A percentile compares a stretch with the other conserved stretches of the same genome.
These are phyloP conservation scores for Anarrhichthys ocellatus DNA, from an alignment of 2,113 vertebrate species.

Conservation along the genomic window DNA sequence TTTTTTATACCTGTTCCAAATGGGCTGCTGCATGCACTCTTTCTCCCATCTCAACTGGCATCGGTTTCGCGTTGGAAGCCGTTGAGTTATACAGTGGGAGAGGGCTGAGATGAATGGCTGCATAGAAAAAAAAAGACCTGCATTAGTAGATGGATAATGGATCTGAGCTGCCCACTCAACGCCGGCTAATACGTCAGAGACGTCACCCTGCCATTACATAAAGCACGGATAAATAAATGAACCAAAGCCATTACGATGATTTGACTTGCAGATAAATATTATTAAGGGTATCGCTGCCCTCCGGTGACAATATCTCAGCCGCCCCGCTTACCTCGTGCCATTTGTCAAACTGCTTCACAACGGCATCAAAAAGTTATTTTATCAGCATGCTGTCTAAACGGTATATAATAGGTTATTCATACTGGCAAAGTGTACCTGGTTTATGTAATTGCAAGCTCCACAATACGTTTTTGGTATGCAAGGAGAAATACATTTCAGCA, in stretches of 20 bases:
- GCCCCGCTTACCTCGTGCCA: not conserved
- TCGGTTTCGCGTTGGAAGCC: conserved; percentile 12
- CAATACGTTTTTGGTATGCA: too few species aligned
- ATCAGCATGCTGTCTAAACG: conserved; percentile 11
- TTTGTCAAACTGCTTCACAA: conserved; percentile 16
- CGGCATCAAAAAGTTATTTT: conserved; percentile 8
- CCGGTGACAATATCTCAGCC: not conserved
- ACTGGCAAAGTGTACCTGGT: not conserved
- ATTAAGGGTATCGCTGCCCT: conserved; percentile 32
- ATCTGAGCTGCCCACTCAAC: conserved; percentile 63
- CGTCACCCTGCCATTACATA: conserved; percentile 49
- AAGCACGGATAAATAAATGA: conserved; percentile 65
- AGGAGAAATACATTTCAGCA: too few species aligned
- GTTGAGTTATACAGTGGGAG: conserved; percentile 47
- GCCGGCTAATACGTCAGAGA: conserved; percentile 56
- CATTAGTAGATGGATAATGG: conserved; percentile 72
- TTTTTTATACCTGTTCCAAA: conserved; percentile 15
- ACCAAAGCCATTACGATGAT: conserved; percentile 62
- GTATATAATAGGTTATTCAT: not conserved
- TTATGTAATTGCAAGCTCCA: not conserved
- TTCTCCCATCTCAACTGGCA: conserved; percentile 17
- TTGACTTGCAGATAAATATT: conserved; percentile 56
- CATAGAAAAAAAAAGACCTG: conserved; percentile 50
- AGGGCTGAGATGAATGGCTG: conserved; percentile 58
- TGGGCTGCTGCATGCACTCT: conserved; percentile 9